Base-by-base conservation (phyloP, 1,140 invertebrate species). In the Caenorhabditis latens region DNA sequence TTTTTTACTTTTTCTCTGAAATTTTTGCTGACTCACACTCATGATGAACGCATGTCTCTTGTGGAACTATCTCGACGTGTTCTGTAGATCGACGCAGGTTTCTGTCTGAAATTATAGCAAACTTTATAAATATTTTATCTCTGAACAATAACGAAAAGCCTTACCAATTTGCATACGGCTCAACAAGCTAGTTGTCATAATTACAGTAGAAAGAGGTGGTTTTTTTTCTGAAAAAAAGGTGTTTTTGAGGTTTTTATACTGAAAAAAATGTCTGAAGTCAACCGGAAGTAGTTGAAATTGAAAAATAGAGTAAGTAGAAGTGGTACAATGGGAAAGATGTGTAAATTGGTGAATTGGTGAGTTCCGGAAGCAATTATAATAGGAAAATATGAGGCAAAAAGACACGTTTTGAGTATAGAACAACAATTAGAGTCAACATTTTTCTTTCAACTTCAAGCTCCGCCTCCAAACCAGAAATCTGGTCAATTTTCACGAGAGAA, bases 11-110 rank as follows among this genome's bases (percentile, higher is more conserved):
- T n/a, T n/a, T n/a, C n/a, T n/a, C n/a, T n/a, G n/a, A n/a, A n/a
- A n/a, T n/a, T n/a, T n/a, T n/a, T n/a, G n/a, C n/a, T n/a, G n/a
- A 50, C 71, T 79, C 40, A 79, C 71, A 79, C 21, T 79, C 71
- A 79, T 79, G 71, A 50, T 79, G 71, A 14, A 79, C 71, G n/a
- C 71, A 79, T 53, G 71, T 79, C 21, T 79, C 71, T 14, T 79
- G 71, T 53, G 71, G 71, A 6, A 79, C 71, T 53, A 79, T 79
- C 21, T 79, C 71, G 7, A 79, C 71, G 46, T 79, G 71, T 24
- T 79, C 71, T n/a, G 71, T 79, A 5, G 71, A 79, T 48, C 71
- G 16, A 6, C 71, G 71, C 1, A 79, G 71, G 24, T 79, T 24
- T 50, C 71, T 50, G 46, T 79, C 71, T 79, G 40, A 50, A 79